Evolutionary conservation across 2,888 invertebrate species (phyloP).

Genomic region (Phragmatobia fuliginosa): DNA sequence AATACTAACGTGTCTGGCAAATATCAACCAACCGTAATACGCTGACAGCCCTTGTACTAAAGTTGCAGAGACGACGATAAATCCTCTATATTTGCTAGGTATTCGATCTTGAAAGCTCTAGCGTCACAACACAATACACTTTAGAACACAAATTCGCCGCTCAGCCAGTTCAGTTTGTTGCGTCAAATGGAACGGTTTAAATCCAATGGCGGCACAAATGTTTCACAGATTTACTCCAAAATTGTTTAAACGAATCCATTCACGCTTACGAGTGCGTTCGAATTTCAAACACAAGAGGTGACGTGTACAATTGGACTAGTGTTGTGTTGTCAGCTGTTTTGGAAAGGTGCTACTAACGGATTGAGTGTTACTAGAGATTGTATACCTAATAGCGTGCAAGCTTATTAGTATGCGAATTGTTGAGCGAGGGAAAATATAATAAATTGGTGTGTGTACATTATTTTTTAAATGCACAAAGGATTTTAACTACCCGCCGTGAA

Average conservation of each 20-base stretch:
- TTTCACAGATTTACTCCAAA: conserved; percentile 47
- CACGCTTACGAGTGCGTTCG: conserved; percentile 20
- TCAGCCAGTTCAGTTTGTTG: conserved; percentile 57
- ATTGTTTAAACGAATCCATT: conserved; percentile 47
- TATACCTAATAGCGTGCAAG: not conserved
- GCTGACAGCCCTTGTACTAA: not conserved
- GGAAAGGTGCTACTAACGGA: not conserved
- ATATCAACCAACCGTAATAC: not conserved
- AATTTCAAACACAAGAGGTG: conserved; percentile 31
- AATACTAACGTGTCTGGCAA: not conserved
- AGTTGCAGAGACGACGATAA: conserved; percentile 30
- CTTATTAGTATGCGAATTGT: not conserved
- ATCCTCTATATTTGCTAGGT: conserved; percentile 42
- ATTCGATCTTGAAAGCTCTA: conserved; percentile 50
- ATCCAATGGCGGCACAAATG: conserved; percentile 54
- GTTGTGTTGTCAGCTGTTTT: conserved; percentile 17
- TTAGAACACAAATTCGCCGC: conserved; percentile 54
- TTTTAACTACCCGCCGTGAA: not conserved
- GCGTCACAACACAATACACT: conserved; percentile 58
- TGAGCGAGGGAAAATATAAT: not conserved
- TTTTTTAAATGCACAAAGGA: not conserved
- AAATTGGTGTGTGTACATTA: not conserved
- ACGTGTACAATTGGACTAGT: conserved; percentile 19
- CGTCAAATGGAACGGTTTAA: conserved; percentile 68
- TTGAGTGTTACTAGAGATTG: conserved; percentile 3